phyloP scores from a whole-genome alignment of 2,888 invertebrate genomes.

The Sepiola atlantica region DNA sequence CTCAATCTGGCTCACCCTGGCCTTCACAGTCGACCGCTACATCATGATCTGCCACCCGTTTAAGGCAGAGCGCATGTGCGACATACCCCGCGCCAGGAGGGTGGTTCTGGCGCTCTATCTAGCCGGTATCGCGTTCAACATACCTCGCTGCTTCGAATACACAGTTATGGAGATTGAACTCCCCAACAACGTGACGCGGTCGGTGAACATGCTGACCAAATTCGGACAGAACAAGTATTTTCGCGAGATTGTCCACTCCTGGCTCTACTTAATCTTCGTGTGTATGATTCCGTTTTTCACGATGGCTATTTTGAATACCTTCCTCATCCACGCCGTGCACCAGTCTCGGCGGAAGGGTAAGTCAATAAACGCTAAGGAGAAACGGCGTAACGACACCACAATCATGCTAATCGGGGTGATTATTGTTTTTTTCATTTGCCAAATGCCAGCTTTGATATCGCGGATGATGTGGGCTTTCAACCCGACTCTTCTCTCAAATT shows the following conservation, averaged over 20 bases:
- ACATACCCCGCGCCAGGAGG: conserved; percentile 65
- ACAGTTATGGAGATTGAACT: conserved; percentile 56
- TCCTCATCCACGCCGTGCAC: conserved; percentile 72
- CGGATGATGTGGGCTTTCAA: conserved; percentile 71
- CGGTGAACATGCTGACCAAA: conserved; percentile 60
- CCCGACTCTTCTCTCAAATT: conserved; percentile 51
- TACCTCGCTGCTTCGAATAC: conserved; percentile 73
- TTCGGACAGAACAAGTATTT: conserved; percentile 66
- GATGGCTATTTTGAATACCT: conserved; percentile 71
- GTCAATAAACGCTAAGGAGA: conserved; percentile 70
- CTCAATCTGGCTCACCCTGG: conserved; percentile 73
- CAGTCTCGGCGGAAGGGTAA: conserved; percentile 67
- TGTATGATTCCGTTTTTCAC: conserved; percentile 73
- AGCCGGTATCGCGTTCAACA: conserved; percentile 69
- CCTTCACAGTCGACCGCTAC: conserved; percentile 74
- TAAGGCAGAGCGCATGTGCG: conserved; percentile 71
- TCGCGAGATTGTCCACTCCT: conserved; percentile 71
- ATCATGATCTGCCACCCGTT: conserved; percentile 75
- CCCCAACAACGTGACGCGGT: conserved; percentile 52
- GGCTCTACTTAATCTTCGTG: conserved; percentile 72
- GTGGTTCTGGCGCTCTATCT: conserved; percentile 65
- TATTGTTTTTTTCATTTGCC: conserved; percentile 74
- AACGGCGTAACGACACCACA: conserved; percentile 73
- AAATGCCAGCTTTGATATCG: conserved; percentile 73
- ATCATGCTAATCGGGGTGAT: conserved; percentile 75